Evolutionary conservation across 2,113 vertebrate genomes (phyloP).

Genomic region (Accipiter cooperii): DNA sequence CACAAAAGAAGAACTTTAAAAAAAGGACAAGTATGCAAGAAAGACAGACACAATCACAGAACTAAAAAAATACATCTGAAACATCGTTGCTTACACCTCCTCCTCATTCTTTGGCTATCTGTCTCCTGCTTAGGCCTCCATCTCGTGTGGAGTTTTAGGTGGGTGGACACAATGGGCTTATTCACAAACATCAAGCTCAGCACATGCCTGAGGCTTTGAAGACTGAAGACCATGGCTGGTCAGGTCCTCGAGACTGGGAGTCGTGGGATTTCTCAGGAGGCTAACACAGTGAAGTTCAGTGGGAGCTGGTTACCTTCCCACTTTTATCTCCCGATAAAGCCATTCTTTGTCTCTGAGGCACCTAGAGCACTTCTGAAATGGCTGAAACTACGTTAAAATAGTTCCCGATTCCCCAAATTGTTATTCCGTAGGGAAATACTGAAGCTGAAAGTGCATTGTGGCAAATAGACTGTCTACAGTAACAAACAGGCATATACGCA

Average conservation of each 20-base stretch:
- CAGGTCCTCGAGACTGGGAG: background rate
- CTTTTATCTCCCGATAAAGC: background rate
- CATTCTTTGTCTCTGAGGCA: background rate
- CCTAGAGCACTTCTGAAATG: background rate
- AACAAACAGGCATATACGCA: background rate
- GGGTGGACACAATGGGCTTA: conserved; percentile 50
- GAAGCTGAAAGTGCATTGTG: background rate
- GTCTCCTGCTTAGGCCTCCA: conserved; percentile 28
- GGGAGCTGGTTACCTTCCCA: background rate
- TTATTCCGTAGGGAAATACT: background rate
- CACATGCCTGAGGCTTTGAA: conserved; percentile 3
- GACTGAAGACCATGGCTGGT: background rate
- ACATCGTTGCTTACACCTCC: conserved; percentile 19
- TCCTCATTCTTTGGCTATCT: conserved; percentile 54
- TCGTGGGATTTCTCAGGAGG: background rate
- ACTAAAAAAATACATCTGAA: conserved; percentile 15
- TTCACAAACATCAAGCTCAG: conserved; percentile 19
- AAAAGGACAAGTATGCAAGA: background rate
- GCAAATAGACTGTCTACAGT: background rate
- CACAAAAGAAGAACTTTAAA: background rate
- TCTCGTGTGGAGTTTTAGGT: background rate
- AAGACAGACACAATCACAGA: conserved; percentile 6
- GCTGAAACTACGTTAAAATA: background rate
- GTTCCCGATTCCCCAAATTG: background rate
- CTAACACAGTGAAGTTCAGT: background rate